Base-by-base conservation (phyloP, 2,113 vertebrate genomes). In the Columba janthina region DNA sequence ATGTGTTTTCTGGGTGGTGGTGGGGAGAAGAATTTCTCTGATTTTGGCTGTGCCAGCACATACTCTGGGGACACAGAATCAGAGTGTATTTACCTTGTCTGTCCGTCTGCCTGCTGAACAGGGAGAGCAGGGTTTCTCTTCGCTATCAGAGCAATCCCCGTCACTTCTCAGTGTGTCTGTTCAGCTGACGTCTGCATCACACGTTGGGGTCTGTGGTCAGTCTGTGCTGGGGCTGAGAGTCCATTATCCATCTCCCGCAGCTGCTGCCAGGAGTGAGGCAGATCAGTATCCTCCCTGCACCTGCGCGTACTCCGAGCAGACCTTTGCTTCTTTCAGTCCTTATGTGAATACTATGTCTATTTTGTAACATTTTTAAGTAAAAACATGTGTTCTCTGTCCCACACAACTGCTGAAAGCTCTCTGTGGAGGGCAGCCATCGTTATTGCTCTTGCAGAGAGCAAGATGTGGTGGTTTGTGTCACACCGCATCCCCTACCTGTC, bases 191-290 rank as follows among this genome's bases (percentile, higher is more conserved):
- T 11, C 32, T n/a, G 74, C 28, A 44, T 8, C 1, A 0, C 9
- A 7, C 19, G 2, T n/a, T 28, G 5, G 34, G n/a, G 11, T 64
- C 40, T 56, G 64, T 1, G 1, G 25, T 6, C 0, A 0, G 6
- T 56, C 36, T 62, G 71, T 46, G 54, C 64, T 40, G 18, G 12
- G 60, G 62, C 3, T 0, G 67, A 32, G 24, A 51, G 50, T 34
- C 1, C 4, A 9, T 44, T 16, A 12, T 75, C 34, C 15, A 24
- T 3, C 53, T 70, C 71, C 71, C 50, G 15, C 85, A 76, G 82
- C 88, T 76, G 58, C 82, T 79, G 67, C 40, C 58, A 29, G 51
- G 57, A 38, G 5, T 0, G 5, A 40, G 38, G 50, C n/a, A 53
- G 6, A 75, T 64, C 48, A 57, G 67, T 48, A 28, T 34, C 44